Percentiles rank a stretch among this genome's conserved stretches.
Evolutionary conservation across 2,113 vertebrate genomes (phyloP).

Genomic region (Myotis brandtii): DNA sequence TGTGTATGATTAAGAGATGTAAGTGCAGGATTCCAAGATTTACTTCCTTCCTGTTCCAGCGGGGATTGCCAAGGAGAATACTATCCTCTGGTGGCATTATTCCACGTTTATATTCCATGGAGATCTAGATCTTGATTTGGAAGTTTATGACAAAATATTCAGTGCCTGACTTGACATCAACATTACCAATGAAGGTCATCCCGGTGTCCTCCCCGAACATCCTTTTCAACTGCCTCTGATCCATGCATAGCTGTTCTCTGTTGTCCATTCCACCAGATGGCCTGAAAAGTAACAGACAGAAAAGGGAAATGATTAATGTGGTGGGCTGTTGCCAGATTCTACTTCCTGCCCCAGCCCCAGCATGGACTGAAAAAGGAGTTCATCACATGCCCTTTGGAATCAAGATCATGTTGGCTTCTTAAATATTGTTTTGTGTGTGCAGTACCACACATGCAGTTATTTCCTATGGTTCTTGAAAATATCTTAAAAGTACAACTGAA

Average conservation of each 20-base stretch:
- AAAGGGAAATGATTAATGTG: background rate
- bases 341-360: conserved; percentile 35
- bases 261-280: background rate
- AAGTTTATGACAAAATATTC: background rate
- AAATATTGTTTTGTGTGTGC: background rate
- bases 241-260: background rate
- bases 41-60: conserved; percentile 74
- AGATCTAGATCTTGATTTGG: background rate
- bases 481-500: background rate
- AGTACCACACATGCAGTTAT: conserved; percentile 68
- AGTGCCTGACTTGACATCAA: background rate
- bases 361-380: conserved; percentile 47
- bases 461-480: conserved; percentile 66
- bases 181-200: background rate
- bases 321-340: background rate
- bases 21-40: conserved; percentile 63
- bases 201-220: background rate
- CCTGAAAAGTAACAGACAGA: background rate
- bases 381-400: conserved; percentile 55
- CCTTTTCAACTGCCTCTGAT: background rate
- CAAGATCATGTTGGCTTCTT: conserved; percentile 53
- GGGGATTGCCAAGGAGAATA: conserved; percentile 67
- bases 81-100: no score
- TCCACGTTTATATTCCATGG: background rate
- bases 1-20: conserved; percentile 73